Base-by-base conservation (phyloP, 2,113 vertebrate species). In the Pseudolaguvia tuberculata region DNA sequence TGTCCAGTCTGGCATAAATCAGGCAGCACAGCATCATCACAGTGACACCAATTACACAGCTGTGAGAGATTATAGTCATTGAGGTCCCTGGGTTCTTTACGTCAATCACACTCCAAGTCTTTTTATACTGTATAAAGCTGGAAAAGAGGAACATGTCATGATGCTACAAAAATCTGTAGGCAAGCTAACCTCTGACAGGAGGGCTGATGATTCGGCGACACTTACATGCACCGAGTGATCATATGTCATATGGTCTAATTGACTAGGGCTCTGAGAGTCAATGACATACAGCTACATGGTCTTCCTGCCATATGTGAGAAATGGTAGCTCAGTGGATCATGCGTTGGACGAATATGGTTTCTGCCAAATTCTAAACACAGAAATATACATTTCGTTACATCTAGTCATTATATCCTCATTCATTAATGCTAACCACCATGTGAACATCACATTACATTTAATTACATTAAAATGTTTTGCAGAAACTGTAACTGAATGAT, bases 41-140 rank as follows among this genome's bases (percentile, higher is more conserved):
- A 75, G 50, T 82, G 83, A 84, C 83, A 84, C 81, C 87, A 84
- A 86, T 86, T 88, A 85, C 68, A 74, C 39, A 47, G 31, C 31
- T 75, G 76, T 75, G 35, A 82, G 77, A 76, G 59, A 80, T 79
- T 72, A 74, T 15, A 67, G 66, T 68, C 78, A 52, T 78, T 57
- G 47, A 23, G 70, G 61, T 42, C 61, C 61, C 55, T 47, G 47
- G 79, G 68, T 73, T 65, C 65, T 15, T 45, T 35, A 73, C 69
- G 59, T 73, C 81, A 76, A 66, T 71, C 67, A 59, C 31, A 74
- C 42, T 67, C 61, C 75, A 1, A 78, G 80, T 73, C 75, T 78
- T 82, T 42, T 42, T 42, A 42, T 42, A 9, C 39, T 42, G 80
- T 78, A 79, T 85, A 79, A 78, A 83, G 80, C 18, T 48, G 27